phyloP scores from a whole-genome alignment of 2,797 vertebrate genomes.

The Chromobotia macracanthus region DNA sequence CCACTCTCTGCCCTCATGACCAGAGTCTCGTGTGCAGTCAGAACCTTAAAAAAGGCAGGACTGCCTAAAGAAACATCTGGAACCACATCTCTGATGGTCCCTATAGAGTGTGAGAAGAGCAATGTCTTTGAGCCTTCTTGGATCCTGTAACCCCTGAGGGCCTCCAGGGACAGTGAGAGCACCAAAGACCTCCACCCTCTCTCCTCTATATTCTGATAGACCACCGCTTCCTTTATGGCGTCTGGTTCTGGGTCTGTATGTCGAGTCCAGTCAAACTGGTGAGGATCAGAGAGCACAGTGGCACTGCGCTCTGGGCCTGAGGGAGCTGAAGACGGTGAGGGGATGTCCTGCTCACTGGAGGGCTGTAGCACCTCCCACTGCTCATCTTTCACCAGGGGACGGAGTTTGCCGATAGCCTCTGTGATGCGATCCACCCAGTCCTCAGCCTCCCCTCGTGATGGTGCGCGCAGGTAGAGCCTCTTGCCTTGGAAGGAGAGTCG shows the following conservation, averaged over 20 bases:
- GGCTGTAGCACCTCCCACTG: constrained; percentile 81
- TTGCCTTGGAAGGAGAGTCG: constrained; percentile 86
- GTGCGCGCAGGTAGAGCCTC: constrained; percentile 83
- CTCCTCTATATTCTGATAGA: constrained; percentile 79
- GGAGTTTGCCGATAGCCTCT: constrained; percentile 85
- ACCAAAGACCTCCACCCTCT: constrained; percentile 82
- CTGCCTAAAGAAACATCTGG: constrained; percentile 87
- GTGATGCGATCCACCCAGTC: constrained; percentile 94
- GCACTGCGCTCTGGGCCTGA: constrained; percentile 54
- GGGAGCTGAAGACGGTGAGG: constrained; percentile 45
- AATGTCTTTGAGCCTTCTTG: constrained; percentile 79
- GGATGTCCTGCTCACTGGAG: not conserved
- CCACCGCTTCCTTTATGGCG: constrained; percentile 88
- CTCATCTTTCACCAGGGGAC: constrained; percentile 78
- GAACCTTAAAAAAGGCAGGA: constrained; percentile 86
- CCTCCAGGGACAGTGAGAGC: constrained; percentile 89
- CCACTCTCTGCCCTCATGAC: constrained; percentile 82
- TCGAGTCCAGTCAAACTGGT: constrained; percentile 77
- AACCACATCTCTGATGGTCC: constrained; percentile 89
- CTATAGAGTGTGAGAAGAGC: constrained; percentile 77
- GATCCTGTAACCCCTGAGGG: constrained; percentile 83
- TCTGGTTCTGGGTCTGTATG: constrained; percentile 79
- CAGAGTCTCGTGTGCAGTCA: constrained; percentile 84
- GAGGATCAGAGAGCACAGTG: constrained; percentile 25
- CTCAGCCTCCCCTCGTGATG: constrained; percentile 87